A percentile compares a stretch with the other conserved stretches of the same genome.
These are phyloP conservation scores for Sebastes hubbsi DNA, from an alignment of 2,797 vertebrate genomes.

Conservation along the genomic window DNA sequence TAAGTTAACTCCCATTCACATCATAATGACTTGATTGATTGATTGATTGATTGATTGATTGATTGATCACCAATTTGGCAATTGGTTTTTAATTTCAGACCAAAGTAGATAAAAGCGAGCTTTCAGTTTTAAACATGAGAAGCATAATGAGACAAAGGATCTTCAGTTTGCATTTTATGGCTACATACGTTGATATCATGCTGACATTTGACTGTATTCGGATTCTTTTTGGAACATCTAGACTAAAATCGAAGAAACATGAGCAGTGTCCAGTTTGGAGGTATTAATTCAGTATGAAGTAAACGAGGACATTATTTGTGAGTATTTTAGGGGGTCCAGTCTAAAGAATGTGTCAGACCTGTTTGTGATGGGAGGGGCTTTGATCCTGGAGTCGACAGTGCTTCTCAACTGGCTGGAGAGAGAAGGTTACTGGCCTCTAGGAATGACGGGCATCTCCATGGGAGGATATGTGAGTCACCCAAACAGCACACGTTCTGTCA, in stretches of 20 bases:
- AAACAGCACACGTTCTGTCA: neutral
- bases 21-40: neutral
- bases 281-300: neutral
- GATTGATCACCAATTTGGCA: neutral
- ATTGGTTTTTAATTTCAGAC: neutral
- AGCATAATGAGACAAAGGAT: too few species aligned
- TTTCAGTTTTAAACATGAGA: neutral
- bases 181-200: neutral
- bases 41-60: neutral
- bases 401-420: conserved; percentile 95
- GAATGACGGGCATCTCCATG: conserved; percentile 99
- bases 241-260: neutral
- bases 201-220: neutral
- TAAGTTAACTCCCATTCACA: conserved; percentile 47
- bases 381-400: conserved; percentile 93
- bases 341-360: conserved; percentile 97
- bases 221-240: neutral
- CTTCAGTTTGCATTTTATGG: neutral
- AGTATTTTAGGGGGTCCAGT: conserved; percentile 88
- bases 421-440: conserved; percentile 95
- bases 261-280: neutral
- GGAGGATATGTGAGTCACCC: conserved; percentile 93
- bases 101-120: neutral
- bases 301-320: conserved; percentile 33
- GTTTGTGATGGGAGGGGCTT: conserved; percentile 97